Conservation (phyloP, 2,888 invertebrate genomes). For the Pyrochroa serraticornis region DNA sequence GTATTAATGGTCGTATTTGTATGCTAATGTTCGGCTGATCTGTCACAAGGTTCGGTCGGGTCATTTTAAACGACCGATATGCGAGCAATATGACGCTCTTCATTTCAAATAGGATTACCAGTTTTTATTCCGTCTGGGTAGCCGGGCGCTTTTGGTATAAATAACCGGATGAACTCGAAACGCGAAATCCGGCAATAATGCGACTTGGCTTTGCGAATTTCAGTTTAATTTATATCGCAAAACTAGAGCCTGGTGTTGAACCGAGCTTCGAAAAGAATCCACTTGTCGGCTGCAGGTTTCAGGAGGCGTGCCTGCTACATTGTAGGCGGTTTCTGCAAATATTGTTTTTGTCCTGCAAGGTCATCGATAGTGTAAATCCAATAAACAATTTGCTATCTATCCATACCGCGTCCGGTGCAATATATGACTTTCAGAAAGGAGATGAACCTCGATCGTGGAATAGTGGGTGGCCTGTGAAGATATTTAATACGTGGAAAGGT, state of each 20-base stretch:
- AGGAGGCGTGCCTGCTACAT: conserved; percentile 30
- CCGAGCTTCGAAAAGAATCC: not conserved
- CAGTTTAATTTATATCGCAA: too few species aligned
- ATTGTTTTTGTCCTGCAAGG: conserved; percentile 19
- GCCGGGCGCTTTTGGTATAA: not conserved
- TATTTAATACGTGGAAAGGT: conserved; percentile 12
- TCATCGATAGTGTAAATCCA: conserved; percentile 17
- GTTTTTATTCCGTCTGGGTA: conserved; percentile 7
- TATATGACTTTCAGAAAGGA: not conserved
- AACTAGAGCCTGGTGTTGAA: not conserved
- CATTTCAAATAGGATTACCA: conserved; percentile 14
- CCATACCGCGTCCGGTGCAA: conserved; percentile 1
- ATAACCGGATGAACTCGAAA: not conserved
- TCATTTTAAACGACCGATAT: conserved; percentile 26
- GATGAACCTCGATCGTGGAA: not conserved
- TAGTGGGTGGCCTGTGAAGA: conserved; percentile 11
- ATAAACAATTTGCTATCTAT: conserved; percentile 24
- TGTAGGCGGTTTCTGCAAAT: conserved; percentile 32
- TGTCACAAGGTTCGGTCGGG: conserved; percentile 36
- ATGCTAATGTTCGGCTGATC: conserved; percentile 40
- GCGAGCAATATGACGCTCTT: conserved; percentile 10
- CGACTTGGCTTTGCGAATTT: too few species aligned
- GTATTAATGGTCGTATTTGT: conserved; percentile 40
- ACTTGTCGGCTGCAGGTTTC: not conserved
- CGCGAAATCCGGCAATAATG: not conserved